Evolutionary conservation across 2,113 vertebrate genomes (phyloP).

Genomic region (Trematocara macrostoma): DNA sequence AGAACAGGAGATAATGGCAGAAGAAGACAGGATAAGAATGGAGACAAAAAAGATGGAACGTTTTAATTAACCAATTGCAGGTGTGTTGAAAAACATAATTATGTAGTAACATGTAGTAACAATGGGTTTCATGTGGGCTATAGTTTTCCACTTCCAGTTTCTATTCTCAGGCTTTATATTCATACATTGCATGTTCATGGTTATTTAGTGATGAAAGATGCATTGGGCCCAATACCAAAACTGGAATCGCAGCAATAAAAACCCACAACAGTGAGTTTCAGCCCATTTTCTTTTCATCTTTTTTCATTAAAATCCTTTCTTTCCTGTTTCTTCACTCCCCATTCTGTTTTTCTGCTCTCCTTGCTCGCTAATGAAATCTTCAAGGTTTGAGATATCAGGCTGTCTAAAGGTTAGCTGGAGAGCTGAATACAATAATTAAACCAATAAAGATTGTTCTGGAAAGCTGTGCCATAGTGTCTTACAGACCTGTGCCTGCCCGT

Average conservation of each 20-base stretch:
- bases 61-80: background rate
- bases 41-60: background rate
- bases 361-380: background rate
- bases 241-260: background rate
- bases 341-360: background rate
- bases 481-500: background rate
- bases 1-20: background rate
- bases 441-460: background rate
- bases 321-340: background rate
- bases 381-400: background rate
- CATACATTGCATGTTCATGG: background rate
- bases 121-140: background rate
- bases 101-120: background rate
- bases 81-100: background rate
- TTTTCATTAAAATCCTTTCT: background rate
- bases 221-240: background rate
- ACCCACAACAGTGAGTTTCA: background rate
- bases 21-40: background rate
- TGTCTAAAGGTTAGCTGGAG: background rate
- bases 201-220: background rate
- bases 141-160: background rate
- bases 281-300: background rate
- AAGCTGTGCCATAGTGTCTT: background rate
- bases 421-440: background rate
- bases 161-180: background rate